Evolutionary conservation across 2,888 invertebrate species (phyloP).

Genomic region (Linnaemya vulpina): DNA sequence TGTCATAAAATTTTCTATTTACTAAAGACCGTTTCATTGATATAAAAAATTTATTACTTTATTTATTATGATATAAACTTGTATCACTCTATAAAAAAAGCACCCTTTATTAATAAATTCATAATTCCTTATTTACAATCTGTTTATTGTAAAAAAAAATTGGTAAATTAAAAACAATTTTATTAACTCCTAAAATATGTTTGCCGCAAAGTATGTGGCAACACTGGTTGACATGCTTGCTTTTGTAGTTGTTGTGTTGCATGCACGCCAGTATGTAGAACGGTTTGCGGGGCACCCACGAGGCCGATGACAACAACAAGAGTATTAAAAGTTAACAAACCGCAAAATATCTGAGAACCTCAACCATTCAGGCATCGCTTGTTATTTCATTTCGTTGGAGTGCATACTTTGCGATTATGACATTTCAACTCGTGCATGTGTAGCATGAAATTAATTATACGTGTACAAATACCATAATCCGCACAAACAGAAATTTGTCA

Average conservation of each 20-base stretch:
- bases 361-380: conserved; percentile 59
- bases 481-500: conserved; percentile 73
- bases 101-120: too few relatives aligned
- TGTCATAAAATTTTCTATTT: too few relatives aligned
- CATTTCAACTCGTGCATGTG: conserved; percentile 63
- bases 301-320: conserved; percentile 25
- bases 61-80: too few relatives aligned
- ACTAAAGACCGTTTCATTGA: too few relatives aligned
- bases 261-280: neutral
- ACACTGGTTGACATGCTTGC: neutral
- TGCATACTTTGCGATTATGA: conserved; percentile 49
- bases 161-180: too few relatives aligned
- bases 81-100: too few relatives aligned
- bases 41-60: too few relatives aligned
- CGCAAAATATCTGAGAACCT: conserved; percentile 72
- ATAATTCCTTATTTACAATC: too few relatives aligned
- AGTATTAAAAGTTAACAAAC: conserved; percentile 50
- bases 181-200: too few relatives aligned
- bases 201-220: too few relatives aligned
- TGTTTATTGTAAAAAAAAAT: too few relatives aligned
- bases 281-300: conserved; percentile 4
- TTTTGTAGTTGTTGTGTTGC: neutral
- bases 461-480: conserved; percentile 79
- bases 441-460: conserved; percentile 78
- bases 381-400: conserved; percentile 62